A percentile compares a stretch with the other conserved stretches of the same genome.
Conservation (phyloP, 2,113 vertebrate genomes). For the Boulengeromyrus knoepffleri region DNA sequence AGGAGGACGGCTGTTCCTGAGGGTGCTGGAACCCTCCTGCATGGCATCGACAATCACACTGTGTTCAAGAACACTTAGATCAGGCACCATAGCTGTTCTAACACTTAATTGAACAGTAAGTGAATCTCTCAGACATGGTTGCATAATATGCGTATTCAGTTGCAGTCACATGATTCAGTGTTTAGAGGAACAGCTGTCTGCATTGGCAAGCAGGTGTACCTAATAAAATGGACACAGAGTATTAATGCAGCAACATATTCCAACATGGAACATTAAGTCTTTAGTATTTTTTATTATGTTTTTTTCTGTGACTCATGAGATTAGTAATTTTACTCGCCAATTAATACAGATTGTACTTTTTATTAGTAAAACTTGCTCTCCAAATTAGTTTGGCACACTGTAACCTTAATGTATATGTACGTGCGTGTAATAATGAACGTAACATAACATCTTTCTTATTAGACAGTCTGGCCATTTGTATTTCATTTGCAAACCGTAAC, state of each 20-base stretch:
- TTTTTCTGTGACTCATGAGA: not conserved
- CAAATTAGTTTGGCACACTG: not conserved
- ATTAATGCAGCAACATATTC: not conserved
- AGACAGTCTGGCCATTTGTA: conserved; percentile 15
- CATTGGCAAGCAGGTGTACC: not conserved
- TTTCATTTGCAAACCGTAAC: conserved; percentile 34
- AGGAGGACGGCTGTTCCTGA: not conserved
- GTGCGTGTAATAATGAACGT: not conserved
- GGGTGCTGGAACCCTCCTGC: not conserved
- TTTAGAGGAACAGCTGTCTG: not conserved
- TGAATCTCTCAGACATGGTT: not conserved
- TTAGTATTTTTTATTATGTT: not conserved
- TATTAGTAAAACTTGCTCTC: not conserved
- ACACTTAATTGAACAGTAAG: not conserved
- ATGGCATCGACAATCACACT: not conserved
- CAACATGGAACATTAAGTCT: not conserved
- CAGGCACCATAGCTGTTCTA: not conserved
- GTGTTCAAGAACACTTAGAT: not conserved
- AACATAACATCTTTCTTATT: not conserved
- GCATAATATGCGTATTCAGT: not conserved
- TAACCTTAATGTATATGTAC: not conserved
- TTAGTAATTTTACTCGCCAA: not conserved
- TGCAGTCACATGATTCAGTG: not conserved
- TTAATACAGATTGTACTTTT: not conserved
- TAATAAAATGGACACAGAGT: not conserved